These are phyloP conservation scores for Dysmachus trigonus DNA, from an alignment of 2,888 invertebrate genomes.

Conservation along the genomic window DNA sequence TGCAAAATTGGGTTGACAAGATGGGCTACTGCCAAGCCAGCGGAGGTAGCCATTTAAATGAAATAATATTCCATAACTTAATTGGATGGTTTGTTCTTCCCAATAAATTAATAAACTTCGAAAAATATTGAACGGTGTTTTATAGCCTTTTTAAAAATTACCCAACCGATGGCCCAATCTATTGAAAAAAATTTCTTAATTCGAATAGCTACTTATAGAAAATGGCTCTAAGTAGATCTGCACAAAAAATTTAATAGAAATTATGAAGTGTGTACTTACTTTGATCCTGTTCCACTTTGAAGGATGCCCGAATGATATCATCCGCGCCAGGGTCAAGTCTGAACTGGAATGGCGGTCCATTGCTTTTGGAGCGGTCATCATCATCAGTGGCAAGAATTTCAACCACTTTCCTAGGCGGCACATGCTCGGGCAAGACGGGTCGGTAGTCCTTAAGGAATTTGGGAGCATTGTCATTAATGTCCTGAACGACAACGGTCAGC, in stretches of 20 bases:
- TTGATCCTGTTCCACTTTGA: constrained; percentile 96
- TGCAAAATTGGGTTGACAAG: too few species aligned
- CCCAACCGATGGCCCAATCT: too few species aligned
- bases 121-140: too few species aligned
- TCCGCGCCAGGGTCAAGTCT: constrained; percentile 92
- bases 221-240: not conserved
- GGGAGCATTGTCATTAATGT: constrained; percentile 95
- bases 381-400: constrained; percentile 94
- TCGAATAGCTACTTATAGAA: not conserved
- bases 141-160: too few species aligned
- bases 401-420: constrained; percentile 89
- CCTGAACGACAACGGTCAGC: constrained; percentile 91
- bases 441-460: constrained; percentile 92
- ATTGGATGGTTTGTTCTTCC: too few species aligned
- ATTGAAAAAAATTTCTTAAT: not conserved
- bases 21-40: too few species aligned
- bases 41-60: too few species aligned
- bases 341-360: constrained; percentile 97
- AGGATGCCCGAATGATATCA: constrained; percentile 91
- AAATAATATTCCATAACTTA: too few species aligned
- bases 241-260: not conserved
- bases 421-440: constrained; percentile 92
- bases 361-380: constrained; percentile 92
- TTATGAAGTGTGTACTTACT: constrained; percentile 69
- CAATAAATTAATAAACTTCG: too few species aligned